Base-by-base conservation (phyloP, 2,888 invertebrate species). In the Amphipoea oculea region DNA sequence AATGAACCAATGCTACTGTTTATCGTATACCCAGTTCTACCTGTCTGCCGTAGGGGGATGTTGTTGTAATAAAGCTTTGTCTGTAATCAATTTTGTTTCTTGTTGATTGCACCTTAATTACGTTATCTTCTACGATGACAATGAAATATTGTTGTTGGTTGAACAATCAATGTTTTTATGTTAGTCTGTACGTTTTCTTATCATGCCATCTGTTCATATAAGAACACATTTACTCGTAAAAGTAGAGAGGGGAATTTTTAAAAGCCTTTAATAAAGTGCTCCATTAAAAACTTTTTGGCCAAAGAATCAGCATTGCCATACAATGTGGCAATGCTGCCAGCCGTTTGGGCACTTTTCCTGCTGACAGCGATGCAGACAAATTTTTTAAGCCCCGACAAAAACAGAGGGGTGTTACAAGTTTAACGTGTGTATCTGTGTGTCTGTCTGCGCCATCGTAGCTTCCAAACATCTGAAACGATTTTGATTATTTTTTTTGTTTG, bases 61-160 rank as follows among this genome's bases (percentile, higher is more conserved):
- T 75, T 69, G 36, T 63, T n/a, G 74, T 77, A 63, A 76, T 73
- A 86, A 82, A 69, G 71, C 82, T 68, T 75, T 68, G 54, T 76
- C 63, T 66, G 78, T 78, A 74, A 84, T 86, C 83, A 86, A 84
- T 82, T 75, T 81, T 11, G 66, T 82, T 84, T 86, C 75, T 74
- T 48, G 71, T 73, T 76, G 77, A 85, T 78, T 80, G 70, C 68
- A 72, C 75, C 40, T 77, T 85, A 86, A 77, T 85, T 77, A 80
- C 75, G 48, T 78, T 81, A n/a, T 63, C 17, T 71, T 71, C 54
- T 71, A 36, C 72, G n/a, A 73, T 85, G 82, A 78, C 75, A 85
- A 73, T 84, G 72, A 85, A 78, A 85, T 85, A 84, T 85, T 85
- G 82, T 75, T 85, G 71, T 78, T 72, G 51, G 51, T 65, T 74